Evolutionary conservation across 2,113 vertebrate genomes (phyloP).

Genomic region (Ascaphus truei): DNA sequence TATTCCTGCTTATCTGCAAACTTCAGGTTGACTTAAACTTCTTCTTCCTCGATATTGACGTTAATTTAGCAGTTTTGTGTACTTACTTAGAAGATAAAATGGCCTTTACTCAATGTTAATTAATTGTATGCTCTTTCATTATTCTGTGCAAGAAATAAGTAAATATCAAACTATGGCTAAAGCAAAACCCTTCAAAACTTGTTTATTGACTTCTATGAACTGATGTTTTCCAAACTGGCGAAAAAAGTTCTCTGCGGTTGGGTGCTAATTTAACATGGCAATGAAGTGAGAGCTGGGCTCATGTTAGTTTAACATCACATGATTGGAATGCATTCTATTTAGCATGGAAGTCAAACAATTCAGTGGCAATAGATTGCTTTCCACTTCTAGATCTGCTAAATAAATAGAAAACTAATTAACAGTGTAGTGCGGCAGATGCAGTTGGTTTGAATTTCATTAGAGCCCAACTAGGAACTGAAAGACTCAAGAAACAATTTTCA

Average conservation of each 20-base stretch:
- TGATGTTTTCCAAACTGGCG: slow-evolving; percentile 29
- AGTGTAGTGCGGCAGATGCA: slow-evolving; percentile 54
- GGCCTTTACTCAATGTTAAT: background rate
- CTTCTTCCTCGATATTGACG: background rate
- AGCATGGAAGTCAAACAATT: slow-evolving; percentile 72
- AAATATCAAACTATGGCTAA: slow-evolving; percentile 9
- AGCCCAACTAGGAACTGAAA: slow-evolving; percentile 47
- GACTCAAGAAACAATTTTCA: slow-evolving; percentile 36
- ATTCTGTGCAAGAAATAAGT: background rate
- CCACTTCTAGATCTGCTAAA: slow-evolving; percentile 67
- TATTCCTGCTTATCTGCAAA: no score
- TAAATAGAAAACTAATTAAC: slow-evolving; percentile 82
- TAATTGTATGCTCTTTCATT: background rate
- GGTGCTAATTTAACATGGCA: slow-evolving; percentile 64
- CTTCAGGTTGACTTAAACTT: background rate
- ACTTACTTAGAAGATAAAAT: background rate
- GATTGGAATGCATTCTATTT: slow-evolving; percentile 72
- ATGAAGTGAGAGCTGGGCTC: slow-evolving; percentile 62
- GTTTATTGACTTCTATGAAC: slow-evolving; percentile 45
- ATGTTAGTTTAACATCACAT: slow-evolving; percentile 67
- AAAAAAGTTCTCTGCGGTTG: slow-evolving; percentile 39
- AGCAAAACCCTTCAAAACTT: slow-evolving; percentile 30
- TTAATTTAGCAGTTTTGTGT: background rate
- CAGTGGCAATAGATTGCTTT: slow-evolving; percentile 64
- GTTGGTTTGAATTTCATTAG: slow-evolving; percentile 64